phyloP scores from a whole-genome alignment of 2,888 invertebrate genomes.

The Ptychoptera albimana region DNA sequence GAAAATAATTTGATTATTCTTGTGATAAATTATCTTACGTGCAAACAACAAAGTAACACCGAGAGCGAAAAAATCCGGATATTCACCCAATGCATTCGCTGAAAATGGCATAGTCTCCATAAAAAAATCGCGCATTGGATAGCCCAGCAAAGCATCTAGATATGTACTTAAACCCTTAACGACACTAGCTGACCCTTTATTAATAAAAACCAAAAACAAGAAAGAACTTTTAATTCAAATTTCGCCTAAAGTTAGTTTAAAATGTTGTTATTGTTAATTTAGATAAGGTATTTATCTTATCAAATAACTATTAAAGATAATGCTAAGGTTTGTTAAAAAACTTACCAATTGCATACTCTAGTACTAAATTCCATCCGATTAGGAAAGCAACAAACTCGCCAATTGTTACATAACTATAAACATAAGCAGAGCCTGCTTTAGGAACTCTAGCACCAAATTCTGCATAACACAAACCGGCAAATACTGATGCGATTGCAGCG shows the following conservation, averaged over 20 bases:
- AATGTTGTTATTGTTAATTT: no score
- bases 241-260: no score
- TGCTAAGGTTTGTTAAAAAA: neutral
- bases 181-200: constrained; percentile 61
- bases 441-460: constrained; percentile 84
- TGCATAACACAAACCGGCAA: constrained; percentile 80
- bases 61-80: constrained; percentile 66
- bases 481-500: constrained; percentile 77
- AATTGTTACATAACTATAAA: constrained; percentile 85
- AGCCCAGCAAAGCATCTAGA: constrained; percentile 49
- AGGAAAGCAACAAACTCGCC: constrained; percentile 84
- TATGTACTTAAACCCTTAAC: constrained; percentile 70
- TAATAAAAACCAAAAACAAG: no score
- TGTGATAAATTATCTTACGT: constrained; percentile 27
- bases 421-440: constrained; percentile 81
- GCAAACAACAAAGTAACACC: constrained; percentile 52
- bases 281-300: no score
- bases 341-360: constrained; percentile 74
- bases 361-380: constrained; percentile 86
- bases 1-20: neutral
- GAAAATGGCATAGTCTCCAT: constrained; percentile 47
- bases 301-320: no score
- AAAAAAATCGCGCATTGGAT: constrained; percentile 48
- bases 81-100: constrained; percentile 45
- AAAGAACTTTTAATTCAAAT: no score